These are phyloP conservation scores for Stylophora pistillata DNA, from an alignment of 64 coral and sea anemone genomes.

Conservation along the genomic window DNA sequence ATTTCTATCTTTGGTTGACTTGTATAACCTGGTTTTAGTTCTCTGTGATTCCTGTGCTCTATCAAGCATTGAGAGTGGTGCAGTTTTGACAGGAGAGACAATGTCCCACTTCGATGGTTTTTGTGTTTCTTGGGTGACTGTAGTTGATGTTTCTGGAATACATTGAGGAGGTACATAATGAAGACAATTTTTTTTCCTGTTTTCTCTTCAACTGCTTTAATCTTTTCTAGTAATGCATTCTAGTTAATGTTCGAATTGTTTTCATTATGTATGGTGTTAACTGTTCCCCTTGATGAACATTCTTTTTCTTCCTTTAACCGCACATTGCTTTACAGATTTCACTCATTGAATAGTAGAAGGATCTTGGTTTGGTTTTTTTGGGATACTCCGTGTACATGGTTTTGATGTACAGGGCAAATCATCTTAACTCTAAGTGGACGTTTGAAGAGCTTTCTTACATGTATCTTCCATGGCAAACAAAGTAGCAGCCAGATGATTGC, in stretches of 20 bases:
- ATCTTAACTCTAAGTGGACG: conserved; percentile 15
- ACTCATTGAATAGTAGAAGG: conserved; percentile 11
- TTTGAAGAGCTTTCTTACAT: conserved; percentile 9
- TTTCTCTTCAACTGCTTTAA: conserved; percentile 38
- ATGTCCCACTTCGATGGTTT: conserved; percentile 31
- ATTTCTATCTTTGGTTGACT: conserved; percentile 35
- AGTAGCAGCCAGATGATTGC: conserved; percentile 72
- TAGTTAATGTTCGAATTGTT: conserved; percentile 13
- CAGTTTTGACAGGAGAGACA: conserved; percentile 47
- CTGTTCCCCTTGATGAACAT: conserved; percentile 8
- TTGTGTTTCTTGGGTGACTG: conserved; percentile 1
- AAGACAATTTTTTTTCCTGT: conserved; percentile 58
- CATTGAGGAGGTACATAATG: conserved; percentile 54
- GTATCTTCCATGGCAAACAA: conserved; percentile 57
- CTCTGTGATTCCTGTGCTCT: conserved; percentile 32
- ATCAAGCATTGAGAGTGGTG: conserved; percentile 57
- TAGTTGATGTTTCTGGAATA: conserved; percentile 25
- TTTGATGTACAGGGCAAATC: conserved; percentile 53
- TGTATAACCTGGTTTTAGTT: conserved; percentile 40
- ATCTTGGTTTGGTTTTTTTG: conserved; percentile 44
- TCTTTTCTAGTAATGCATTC: conserved; percentile 42
- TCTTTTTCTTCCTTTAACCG: conserved; percentile 56
- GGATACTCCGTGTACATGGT: conserved; percentile 67
- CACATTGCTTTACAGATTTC: conserved; percentile 55
- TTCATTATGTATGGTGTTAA: conserved; percentile 19